These are phyloP conservation scores for Heliconius charithonia DNA, from an alignment of 2,888 invertebrate species.

Conservation along the genomic window DNA sequence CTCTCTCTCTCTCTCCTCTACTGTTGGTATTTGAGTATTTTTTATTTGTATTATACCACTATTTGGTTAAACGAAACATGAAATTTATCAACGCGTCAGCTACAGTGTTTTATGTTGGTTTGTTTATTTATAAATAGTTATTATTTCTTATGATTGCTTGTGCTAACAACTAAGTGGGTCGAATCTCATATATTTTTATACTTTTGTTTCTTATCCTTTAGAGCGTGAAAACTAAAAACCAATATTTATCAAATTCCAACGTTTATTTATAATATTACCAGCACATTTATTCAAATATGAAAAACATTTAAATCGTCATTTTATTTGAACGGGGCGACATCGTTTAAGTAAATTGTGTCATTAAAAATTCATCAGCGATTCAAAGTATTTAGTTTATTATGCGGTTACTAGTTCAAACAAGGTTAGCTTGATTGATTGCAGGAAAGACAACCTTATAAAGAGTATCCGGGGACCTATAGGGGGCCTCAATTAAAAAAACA, in stretches of 20 bases:
- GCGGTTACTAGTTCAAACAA: slow-evolving; percentile 21
- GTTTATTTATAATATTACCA: neutral
- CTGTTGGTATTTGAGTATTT: neutral
- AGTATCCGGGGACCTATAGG: slow-evolving; percentile 9
- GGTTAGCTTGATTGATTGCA: slow-evolving; percentile 11
- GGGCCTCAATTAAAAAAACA: slow-evolving; percentile 16
- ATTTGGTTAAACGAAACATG: slow-evolving; percentile 60
- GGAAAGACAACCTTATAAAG: slow-evolving; percentile 9
- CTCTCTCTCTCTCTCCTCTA: no score
- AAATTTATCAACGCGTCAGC: slow-evolving; percentile 68
- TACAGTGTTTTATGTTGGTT: slow-evolving; percentile 60
- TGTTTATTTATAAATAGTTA: slow-evolving; percentile 64
- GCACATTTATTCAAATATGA: slow-evolving; percentile 1
- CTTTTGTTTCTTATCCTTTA: neutral
- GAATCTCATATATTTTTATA: slow-evolving; percentile 20
- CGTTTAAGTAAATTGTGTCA: slow-evolving; percentile 17
- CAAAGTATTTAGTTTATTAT: slow-evolving; percentile 23
- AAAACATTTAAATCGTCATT: slow-evolving; percentile 13
- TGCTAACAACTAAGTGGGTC: slow-evolving; percentile 29
- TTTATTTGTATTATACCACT: slow-evolving; percentile 52
- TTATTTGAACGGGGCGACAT: slow-evolving; percentile 10
- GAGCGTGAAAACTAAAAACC: neutral
- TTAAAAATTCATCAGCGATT: slow-evolving; percentile 21
- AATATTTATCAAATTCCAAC: neutral
- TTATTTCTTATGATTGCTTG: slow-evolving; percentile 58